Evolutionary conservation across 1,140 invertebrate species (phyloP).

Genomic region (Stegodyphus mimosarum): DNA sequence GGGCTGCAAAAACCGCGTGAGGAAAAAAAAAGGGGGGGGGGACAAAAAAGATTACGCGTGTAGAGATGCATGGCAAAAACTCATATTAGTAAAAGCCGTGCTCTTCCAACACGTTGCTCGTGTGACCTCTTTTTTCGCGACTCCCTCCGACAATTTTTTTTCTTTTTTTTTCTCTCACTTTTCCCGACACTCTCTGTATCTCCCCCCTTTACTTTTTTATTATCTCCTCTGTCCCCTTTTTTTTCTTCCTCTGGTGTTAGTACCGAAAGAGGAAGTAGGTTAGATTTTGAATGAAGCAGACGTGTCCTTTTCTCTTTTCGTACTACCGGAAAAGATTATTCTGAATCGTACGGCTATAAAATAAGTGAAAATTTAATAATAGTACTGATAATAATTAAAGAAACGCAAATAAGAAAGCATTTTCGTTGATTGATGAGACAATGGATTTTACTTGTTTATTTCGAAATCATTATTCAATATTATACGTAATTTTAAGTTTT

Average conservation of each 20-base stretch:
- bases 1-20: background rate
- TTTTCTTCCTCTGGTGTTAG: constrained; percentile 14
- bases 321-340: too few species aligned
- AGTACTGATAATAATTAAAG: too few species aligned
- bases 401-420: too few species aligned
- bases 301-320: background rate
- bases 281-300: background rate
- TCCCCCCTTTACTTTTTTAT: background rate
- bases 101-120: constrained; percentile 37
- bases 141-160: constrained; percentile 5
- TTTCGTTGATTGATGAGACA: too few species aligned
- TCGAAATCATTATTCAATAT: too few species aligned
- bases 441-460: too few species aligned
- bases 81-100: constrained; percentile 33
- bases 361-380: too few species aligned
- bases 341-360: too few species aligned
- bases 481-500: too few species aligned
- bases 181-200: background rate
- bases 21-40: constrained; percentile 1
- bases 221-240: constrained; percentile 3
- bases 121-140: constrained; percentile 46
- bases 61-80: constrained; percentile 31
- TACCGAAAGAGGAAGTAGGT: background rate
- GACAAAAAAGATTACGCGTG: constrained; percentile 17
- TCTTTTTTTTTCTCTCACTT: background rate